Percentiles rank a stretch among this genome's conserved stretches.
Conservation (phyloP, 2,888 invertebrate species). For the Bibio marci region DNA sequence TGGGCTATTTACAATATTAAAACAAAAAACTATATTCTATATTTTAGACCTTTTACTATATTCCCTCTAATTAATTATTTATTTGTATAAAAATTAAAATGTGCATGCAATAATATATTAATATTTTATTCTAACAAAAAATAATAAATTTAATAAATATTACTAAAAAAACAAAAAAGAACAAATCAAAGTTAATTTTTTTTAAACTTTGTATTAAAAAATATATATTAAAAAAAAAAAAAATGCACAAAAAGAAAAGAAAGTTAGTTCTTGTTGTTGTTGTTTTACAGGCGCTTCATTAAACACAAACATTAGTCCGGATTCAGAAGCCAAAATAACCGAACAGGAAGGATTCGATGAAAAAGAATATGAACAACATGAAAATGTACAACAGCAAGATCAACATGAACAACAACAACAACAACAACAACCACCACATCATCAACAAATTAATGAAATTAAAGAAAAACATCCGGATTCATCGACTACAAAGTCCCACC, state of each 20-base stretch:
- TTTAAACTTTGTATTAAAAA: too few species aligned
- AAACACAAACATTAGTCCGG: conserved; percentile 40
- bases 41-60: too few species aligned
- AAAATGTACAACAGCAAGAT: conserved; percentile 25
- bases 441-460: conserved; percentile 19
- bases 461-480: conserved; percentile 16
- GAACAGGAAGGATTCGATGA: conserved; percentile 37
- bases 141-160: background rate
- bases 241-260: conserved; percentile 10
- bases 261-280: conserved; percentile 24
- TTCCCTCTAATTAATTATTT: too few species aligned
- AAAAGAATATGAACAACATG: conserved; percentile 17
- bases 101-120: too few species aligned
- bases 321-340: conserved; percentile 43
- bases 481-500: background rate
- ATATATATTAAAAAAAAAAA: conserved; percentile 1
- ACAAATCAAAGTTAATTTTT: background rate
- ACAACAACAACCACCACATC: conserved; percentile 25
- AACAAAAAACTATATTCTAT: too few species aligned
- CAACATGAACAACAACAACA: conserved; percentile 20
- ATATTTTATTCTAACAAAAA: background rate
- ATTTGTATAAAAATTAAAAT: too few species aligned
- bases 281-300: conserved; percentile 37
- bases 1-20: too few species aligned
- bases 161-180: background rate